phyloP scores from a whole-genome alignment of 2,797 vertebrate genomes.

The Gymnoscopelus braueri region DNA sequence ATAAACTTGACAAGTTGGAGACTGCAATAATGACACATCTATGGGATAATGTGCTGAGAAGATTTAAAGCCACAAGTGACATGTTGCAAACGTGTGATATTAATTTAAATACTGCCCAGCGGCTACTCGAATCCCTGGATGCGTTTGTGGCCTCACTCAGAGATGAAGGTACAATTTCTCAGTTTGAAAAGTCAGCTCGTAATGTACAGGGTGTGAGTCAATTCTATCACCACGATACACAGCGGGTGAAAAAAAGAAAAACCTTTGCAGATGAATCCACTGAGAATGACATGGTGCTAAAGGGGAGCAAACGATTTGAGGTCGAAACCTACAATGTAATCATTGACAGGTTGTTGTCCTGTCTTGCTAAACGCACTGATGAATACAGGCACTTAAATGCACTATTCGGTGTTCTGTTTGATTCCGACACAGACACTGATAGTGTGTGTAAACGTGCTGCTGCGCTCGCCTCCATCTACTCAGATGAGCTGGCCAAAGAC shows the following conservation, averaged over 20 bases:
- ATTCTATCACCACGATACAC: not conserved
- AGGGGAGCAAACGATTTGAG: not conserved
- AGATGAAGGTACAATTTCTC: not conserved
- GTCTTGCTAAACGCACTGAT: not conserved
- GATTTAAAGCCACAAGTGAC: not conserved
- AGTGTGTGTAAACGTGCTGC: not conserved
- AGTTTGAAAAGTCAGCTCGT: not conserved
- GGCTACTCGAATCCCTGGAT: not conserved
- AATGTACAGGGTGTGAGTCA: not conserved
- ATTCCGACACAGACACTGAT: too few relatives aligned
- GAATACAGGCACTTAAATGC: not conserved
- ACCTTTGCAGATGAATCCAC: constrained; percentile 1
- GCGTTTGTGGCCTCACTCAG: not conserved
- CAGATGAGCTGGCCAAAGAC: not conserved
- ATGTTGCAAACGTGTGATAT: constrained; percentile 2
- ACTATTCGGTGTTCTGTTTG: not conserved
- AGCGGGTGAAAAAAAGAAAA: not conserved
- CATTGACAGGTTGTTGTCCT: not conserved
- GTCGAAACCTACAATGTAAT: constrained; percentile 9
- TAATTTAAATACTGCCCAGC: not conserved
- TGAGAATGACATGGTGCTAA: not conserved
- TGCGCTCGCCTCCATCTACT: not conserved
- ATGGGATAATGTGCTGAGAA: too few relatives aligned
- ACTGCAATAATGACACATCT: not conserved
- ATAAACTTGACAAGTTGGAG: not conserved